Conservation (phyloP, 2,888 invertebrate species). For the Prenolepis imparis region DNA sequence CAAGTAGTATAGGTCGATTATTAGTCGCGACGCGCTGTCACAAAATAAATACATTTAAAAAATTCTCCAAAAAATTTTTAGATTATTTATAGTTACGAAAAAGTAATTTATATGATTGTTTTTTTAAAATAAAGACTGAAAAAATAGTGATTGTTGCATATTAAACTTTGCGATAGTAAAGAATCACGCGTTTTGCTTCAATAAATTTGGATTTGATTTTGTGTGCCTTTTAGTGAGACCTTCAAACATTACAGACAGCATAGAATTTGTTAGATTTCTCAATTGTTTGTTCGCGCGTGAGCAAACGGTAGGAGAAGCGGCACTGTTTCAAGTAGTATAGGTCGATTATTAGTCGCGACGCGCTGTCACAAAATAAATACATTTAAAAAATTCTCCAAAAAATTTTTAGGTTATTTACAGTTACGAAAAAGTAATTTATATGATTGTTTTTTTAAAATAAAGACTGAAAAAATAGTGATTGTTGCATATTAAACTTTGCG, state of each 20-base stretch:
- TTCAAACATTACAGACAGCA: background rate
- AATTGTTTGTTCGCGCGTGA: conserved; percentile 11
- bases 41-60: background rate
- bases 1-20: conserved; percentile 27
- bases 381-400: background rate
- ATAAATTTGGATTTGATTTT: conserved; percentile 23
- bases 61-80: background rate
- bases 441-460: background rate
- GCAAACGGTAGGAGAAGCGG: background rate
- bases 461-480: background rate
- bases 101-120: background rate
- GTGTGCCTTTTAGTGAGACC: background rate
- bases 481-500: background rate
- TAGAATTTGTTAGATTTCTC: conserved; percentile 9
- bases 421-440: background rate
- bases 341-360: background rate
- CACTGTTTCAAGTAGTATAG: conserved; percentile 9
- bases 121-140: background rate
- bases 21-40: background rate
- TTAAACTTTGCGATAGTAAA: background rate
- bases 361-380: background rate
- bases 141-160: background rate
- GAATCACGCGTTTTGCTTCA: background rate
- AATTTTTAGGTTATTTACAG: background rate
- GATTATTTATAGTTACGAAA: background rate